Base-by-base conservation (phyloP, 2,888 invertebrate species). In the Zaprionus lineosus region DNA sequence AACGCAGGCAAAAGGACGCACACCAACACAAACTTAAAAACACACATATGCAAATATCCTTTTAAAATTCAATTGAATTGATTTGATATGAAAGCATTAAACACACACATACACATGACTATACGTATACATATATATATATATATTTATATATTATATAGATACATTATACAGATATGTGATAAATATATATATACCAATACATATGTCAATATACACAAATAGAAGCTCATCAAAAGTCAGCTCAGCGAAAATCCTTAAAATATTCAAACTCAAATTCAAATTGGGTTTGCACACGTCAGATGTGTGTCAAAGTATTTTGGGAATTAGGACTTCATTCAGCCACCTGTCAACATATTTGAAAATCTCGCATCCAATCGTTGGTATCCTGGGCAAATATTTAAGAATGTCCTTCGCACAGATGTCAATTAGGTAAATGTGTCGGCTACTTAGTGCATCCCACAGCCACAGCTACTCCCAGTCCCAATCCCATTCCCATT, bases 341-440 rank as follows among this genome's bases (percentile, higher is more conserved):
- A 28, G 47, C 66, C 65, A 71, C 72, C 68, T 68, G 68, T 65
- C 68, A 28, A 7, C 33, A 58, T 37, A 52, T 40, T 11, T 37
- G 14, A 5, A n/a, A 9, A 15, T 6, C 24, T 24, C 8, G n/a
- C 24, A 24, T 24, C 24, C 53, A 46, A 29, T 31, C 51, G 3
- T 29, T 6, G n/a, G 28, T 21, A 28, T 36, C 44, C 61, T 69
- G 50, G 31, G 61, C 63, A 59, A 73, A 66, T 63, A 75, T 75
- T 84, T 68, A 63, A 62, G 63, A 51, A 55, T 41, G 47, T 14
- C 2, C 18, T n/a, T 15, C 47, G 46, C 61, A 60, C 55, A 62
- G 73, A 67, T 73, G 75, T 73, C 79, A 85, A 83, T 81, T 85
- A 81, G 64, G 67, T 73, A 81, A 83, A 75, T 78, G 75, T 63